Conservation (phyloP, 1,140 invertebrate genomes). For the Calosoma granatense region DNA sequence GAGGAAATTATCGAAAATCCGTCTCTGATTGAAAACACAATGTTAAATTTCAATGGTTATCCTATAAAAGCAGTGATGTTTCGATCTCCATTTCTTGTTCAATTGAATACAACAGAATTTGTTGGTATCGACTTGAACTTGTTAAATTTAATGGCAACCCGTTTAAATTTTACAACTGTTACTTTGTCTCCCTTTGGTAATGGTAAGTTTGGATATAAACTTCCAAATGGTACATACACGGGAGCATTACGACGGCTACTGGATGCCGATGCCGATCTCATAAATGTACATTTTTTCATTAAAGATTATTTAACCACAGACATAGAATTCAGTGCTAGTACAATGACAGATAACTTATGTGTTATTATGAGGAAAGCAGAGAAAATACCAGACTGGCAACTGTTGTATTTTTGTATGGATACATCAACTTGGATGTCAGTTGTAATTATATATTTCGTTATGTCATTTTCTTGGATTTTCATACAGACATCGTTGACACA, state of each 20-base stretch:
- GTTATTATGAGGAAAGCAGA: not conserved
- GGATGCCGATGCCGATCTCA: not conserved
- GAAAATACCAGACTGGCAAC: not conserved
- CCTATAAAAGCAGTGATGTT: not conserved
- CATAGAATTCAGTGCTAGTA: not conserved
- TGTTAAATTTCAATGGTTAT: not conserved
- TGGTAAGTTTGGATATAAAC: not conserved
- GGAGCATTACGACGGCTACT: not conserved
- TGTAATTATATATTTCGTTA: not conserved
- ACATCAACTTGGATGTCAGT: not conserved
- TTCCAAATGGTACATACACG: not conserved
- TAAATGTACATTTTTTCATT: not conserved
- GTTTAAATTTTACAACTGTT: not conserved
- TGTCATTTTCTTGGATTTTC: not conserved
- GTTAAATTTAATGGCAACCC: not conserved
- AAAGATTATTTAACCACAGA: not conserved
- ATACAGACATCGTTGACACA: not conserved
- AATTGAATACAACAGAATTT: not conserved
- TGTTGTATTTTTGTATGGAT: not conserved
- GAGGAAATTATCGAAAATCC: not conserved
- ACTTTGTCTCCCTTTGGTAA: not conserved
- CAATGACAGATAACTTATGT: not conserved
- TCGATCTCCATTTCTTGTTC: not conserved
- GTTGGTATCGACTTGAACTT: not conserved
- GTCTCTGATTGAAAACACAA: not conserved